A percentile compares a stretch with the other conserved stretches of the same genome.
Evolutionary conservation across 1,140 invertebrate species (phyloP).

Genomic region (Cydia fagiglandana): DNA sequence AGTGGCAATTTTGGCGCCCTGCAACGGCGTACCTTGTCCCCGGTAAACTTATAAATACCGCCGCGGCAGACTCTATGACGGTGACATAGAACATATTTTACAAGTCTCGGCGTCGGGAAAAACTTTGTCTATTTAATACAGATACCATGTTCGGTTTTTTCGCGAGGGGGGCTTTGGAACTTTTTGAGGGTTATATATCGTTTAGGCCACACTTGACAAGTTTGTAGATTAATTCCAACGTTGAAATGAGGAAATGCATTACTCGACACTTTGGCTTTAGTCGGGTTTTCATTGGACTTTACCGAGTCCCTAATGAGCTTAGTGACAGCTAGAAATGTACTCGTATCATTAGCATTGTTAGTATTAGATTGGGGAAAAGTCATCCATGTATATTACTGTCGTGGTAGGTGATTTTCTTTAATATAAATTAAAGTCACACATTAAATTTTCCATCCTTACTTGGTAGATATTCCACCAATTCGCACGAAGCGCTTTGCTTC

Average conservation of each 20-base stretch:
- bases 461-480: too few relatives aligned
- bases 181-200: slow-evolving; percentile 62
- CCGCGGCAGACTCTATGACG: slow-evolving; percentile 39
- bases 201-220: slow-evolving; percentile 42
- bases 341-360: not conserved
- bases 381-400: too few relatives aligned
- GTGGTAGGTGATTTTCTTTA: too few relatives aligned
- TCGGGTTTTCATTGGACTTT: not conserved
- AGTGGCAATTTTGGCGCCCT: slow-evolving; percentile 66
- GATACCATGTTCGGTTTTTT: slow-evolving; percentile 60
- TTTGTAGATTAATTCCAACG: slow-evolving; percentile 26
- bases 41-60: slow-evolving; percentile 38
- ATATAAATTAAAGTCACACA: slow-evolving; percentile 10
- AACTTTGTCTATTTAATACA: slow-evolving; percentile 49
- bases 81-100: slow-evolving; percentile 39
- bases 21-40: slow-evolving; percentile 52
- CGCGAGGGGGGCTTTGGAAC: slow-evolving; percentile 47
- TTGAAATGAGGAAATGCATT: slow-evolving; percentile 23
- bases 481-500: too few relatives aligned
- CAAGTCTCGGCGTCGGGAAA: slow-evolving; percentile 1
- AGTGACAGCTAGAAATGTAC: not conserved
- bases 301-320: slow-evolving; percentile 3
- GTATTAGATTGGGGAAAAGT: not conserved
- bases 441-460: too few relatives aligned
- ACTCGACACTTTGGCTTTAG: slow-evolving; percentile 26